Conservation (phyloP, 2,113 vertebrate genomes). For the Pachyramphus minor region DNA sequence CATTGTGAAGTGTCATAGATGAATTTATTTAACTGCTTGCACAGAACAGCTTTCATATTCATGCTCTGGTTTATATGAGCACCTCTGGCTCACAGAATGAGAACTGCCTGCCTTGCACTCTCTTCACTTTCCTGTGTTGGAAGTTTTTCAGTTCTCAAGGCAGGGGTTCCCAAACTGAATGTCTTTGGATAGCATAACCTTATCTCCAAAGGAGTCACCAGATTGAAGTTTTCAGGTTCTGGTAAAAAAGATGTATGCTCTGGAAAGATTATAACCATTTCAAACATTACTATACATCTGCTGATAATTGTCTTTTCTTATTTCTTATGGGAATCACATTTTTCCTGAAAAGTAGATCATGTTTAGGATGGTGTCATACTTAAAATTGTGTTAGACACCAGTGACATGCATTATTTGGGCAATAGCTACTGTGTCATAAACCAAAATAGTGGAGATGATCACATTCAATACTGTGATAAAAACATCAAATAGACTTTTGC, state of each 20-base stretch:
- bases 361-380: background rate
- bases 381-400: background rate
- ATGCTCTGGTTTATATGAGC: background rate
- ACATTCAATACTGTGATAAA: background rate
- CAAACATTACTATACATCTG: background rate
- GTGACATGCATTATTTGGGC: background rate
- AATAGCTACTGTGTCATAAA: background rate
- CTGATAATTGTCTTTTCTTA: background rate
- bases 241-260: background rate
- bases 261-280: background rate
- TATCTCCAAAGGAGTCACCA: background rate
- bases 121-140: background rate
- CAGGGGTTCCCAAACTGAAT: background rate
- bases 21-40: background rate
- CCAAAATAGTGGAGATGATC: background rate
- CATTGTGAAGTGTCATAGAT: background rate
- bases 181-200: background rate
- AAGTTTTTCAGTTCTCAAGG: background rate
- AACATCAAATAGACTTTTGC: background rate
- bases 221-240: background rate
- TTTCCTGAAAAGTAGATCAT: background rate
- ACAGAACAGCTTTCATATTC: background rate
- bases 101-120: background rate
- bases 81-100: background rate
- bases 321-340: background rate